Conservation (phyloP, 2,113 vertebrate genomes). For the Galbula dea region DNA sequence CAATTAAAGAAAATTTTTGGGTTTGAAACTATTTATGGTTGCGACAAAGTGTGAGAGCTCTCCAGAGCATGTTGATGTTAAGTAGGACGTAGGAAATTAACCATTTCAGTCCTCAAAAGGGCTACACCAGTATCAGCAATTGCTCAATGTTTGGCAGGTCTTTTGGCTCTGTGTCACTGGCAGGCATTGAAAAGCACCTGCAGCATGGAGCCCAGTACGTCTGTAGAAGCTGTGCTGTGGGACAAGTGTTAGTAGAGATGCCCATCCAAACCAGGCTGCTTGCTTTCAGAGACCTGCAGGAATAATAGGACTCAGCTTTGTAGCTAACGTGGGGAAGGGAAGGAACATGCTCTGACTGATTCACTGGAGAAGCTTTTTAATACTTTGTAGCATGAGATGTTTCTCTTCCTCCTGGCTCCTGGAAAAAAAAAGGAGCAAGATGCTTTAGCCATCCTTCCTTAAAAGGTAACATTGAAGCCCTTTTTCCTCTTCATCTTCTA, state of each 20-base stretch:
- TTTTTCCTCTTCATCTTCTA: not conserved
- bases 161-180: not conserved
- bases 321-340: not conserved
- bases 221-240: not conserved
- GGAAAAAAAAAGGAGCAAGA: not conserved
- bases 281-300: not conserved
- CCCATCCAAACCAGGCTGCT: not conserved
- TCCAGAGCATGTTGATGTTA: not conserved
- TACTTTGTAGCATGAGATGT: not conserved
- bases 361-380: not conserved
- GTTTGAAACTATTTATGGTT: constrained; percentile 8
- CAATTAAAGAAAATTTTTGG: not conserved
- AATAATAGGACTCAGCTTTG: not conserved
- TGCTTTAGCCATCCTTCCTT: not conserved
- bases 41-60: not conserved
- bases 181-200: not conserved
- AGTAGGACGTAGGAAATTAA: not conserved
- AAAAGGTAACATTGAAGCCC: not conserved
- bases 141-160: not conserved
- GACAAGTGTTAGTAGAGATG: not conserved
- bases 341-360: not conserved
- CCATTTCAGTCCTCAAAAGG: not conserved
- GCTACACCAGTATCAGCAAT: no score
- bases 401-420: not conserved
- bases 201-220: not conserved